Conservation (phyloP, 2,888 invertebrate species). For the Metalampra italica region DNA sequence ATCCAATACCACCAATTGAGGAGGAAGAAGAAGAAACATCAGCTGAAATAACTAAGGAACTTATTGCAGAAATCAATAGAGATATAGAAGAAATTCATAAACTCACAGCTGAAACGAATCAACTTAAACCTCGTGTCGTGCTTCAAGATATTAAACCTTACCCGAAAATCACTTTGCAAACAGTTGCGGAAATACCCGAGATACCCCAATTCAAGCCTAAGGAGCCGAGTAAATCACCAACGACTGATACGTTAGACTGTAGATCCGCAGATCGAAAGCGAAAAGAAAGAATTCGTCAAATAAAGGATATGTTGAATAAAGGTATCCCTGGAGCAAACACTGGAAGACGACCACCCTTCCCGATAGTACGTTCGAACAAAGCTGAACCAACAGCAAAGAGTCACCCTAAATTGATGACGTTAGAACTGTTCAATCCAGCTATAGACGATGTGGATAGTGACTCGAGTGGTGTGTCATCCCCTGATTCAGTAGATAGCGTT, state of each 20-base stretch:
- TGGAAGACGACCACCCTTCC: conserved; percentile 76
- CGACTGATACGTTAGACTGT: conserved; percentile 60
- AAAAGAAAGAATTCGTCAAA: conserved; percentile 82
- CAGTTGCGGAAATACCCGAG: conserved; percentile 80
- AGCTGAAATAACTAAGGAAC: conserved; percentile 55
- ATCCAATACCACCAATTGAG: conserved; percentile 64
- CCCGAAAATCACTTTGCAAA: conserved; percentile 79
- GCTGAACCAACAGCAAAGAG: conserved; percentile 81
- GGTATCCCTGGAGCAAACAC: conserved; percentile 81
- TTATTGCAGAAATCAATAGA: conserved; percentile 66
- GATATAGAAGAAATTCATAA: conserved; percentile 74
- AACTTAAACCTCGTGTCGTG: conserved; percentile 57
- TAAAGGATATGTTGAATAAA: conserved; percentile 83
- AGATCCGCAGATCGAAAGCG: conserved; percentile 74
- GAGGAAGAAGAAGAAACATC: conserved; percentile 66
- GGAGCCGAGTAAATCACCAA: conserved; percentile 46
- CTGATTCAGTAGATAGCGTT: conserved; percentile 91
- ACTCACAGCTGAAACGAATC: conserved; percentile 67
- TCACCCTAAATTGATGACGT: conserved; percentile 85
- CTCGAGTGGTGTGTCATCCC: conserved; percentile 91
- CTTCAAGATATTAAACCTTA: conserved; percentile 72
- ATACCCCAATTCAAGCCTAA: conserved; percentile 78
- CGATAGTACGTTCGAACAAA: conserved; percentile 83
- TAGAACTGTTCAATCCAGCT: conserved; percentile 93
- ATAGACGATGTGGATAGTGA: conserved; percentile 95